A percentile compares a stretch with the other conserved stretches of the same genome.
Evolutionary conservation across 2,888 invertebrate genomes (phyloP).

Genomic region (Apodemia zela): DNA sequence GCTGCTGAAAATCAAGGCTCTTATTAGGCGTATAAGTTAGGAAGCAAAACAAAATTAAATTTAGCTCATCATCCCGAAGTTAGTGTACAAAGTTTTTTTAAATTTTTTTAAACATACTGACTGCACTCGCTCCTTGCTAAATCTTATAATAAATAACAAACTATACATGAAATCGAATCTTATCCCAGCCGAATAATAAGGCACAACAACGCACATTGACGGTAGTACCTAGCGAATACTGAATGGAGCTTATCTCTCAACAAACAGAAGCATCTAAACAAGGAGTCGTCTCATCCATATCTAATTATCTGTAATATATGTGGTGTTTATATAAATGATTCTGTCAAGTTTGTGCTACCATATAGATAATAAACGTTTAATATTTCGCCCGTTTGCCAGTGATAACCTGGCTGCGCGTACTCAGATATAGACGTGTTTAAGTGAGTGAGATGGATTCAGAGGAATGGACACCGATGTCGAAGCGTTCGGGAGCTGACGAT

Average conservation of each 20-base stretch:
- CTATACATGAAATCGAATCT: not conserved
- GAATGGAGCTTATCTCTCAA: slow-evolving; percentile 15
- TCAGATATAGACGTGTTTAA: slow-evolving; percentile 4
- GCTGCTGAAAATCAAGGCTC: no score
- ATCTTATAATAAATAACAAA: not conserved
- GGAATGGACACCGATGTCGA: slow-evolving; percentile 37
- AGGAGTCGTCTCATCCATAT: not conserved
- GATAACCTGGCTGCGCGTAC: slow-evolving; percentile 31
- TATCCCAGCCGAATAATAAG: not conserved
- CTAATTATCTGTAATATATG: not conserved
- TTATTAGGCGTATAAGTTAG: no score
- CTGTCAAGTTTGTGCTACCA: slow-evolving; percentile 25
- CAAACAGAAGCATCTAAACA: slow-evolving; percentile 15
- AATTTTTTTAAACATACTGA: no score
- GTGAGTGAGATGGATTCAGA: slow-evolving; percentile 39
- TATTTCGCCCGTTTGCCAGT: slow-evolving; percentile 25
- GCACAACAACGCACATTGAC: not conserved
- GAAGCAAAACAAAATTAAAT: no score
- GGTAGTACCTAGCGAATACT: not conserved
- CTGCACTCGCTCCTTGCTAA: no score
- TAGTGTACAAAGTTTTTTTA: no score
- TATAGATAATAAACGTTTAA: slow-evolving; percentile 26
- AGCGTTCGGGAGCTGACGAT: slow-evolving; percentile 28
- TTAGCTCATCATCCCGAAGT: no score
- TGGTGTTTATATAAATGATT: slow-evolving; percentile 18